A percentile compares a stretch with the other conserved stretches of the same genome.
Conservation (phyloP, 2,113 vertebrate genomes). For the Phrynocephalus versicolor region DNA sequence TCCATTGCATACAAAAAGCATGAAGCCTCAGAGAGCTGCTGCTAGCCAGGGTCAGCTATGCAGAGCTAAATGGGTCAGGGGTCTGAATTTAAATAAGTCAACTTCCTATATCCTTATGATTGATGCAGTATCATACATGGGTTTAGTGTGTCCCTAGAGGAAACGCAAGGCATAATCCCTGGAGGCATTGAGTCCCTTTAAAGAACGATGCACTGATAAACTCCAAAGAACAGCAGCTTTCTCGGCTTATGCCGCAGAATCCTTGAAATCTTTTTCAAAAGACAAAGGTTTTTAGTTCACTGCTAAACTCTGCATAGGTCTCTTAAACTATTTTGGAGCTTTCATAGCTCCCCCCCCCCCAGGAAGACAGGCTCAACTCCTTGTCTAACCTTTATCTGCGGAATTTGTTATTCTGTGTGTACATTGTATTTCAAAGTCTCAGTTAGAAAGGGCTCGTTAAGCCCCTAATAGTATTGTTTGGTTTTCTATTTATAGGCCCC, state of each 20-base stretch:
- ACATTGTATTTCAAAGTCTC: not conserved
- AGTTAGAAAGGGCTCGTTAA: not conserved
- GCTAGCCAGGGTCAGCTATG: not conserved
- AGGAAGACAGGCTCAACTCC: not conserved
- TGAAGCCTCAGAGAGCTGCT: too few species aligned
- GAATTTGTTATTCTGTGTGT: not conserved
- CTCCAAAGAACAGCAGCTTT: not conserved
- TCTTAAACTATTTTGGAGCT: not conserved
- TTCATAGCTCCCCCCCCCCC: not conserved
- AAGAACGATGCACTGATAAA: not conserved
- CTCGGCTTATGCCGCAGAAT: not conserved
- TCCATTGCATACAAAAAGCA: too few species aligned
- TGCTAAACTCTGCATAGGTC: not conserved
- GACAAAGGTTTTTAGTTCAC: too few species aligned
- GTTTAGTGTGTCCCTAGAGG: not conserved
- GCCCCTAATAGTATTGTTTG: not conserved
- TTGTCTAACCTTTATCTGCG: not conserved
- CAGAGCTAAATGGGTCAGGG: not conserved
- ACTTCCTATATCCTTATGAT: too few species aligned
- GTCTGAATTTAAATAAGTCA: too few species aligned
- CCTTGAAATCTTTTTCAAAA: not conserved
- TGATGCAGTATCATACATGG: fast-evolving
- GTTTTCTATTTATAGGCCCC: not conserved
- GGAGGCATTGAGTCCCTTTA: not conserved
- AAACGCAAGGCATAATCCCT: not conserved